These are phyloP conservation scores for Chrysaora quinquecirrha DNA, from an alignment of 30 jellyfish, hydroid and myxozoan genomes.

Conservation along the genomic window DNA sequence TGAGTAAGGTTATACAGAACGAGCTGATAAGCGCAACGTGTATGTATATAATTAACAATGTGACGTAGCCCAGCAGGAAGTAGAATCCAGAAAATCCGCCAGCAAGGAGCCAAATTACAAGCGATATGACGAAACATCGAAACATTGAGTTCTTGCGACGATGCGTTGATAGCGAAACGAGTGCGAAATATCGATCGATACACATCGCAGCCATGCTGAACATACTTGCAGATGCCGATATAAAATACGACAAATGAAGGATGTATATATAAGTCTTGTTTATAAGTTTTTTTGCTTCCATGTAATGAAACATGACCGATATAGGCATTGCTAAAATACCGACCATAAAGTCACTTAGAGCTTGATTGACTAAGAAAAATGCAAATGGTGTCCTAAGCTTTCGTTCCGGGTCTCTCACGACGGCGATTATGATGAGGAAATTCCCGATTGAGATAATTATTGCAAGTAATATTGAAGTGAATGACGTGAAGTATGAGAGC, in stretches of 20 bases:
- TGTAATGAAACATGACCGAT: conserved; percentile 68
- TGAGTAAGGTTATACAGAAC: conserved; percentile 61
- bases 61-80: conserved; percentile 69
- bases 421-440: conserved; percentile 59
- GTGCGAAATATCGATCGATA: conserved; percentile 79
- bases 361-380: conserved; percentile 78
- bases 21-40: conserved; percentile 75
- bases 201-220: conserved; percentile 86
- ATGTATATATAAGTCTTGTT: conserved; percentile 24
- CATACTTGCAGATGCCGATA: conserved; percentile 89
- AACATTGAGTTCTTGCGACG: conserved; percentile 52
- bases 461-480: conserved; percentile 48
- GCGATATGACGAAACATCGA: conserved; percentile 48
- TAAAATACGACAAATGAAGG: conserved; percentile 77
- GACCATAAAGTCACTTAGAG: conserved; percentile 80
- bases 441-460: conserved; percentile 70
- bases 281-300: conserved; percentile 71
- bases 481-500: conserved; percentile 80
- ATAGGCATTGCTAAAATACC: conserved; percentile 89
- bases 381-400: conserved; percentile 91
- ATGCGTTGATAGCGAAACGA: conserved; percentile 53
- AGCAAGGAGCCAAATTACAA: conserved; percentile 75
- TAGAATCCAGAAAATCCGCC: conserved; percentile 69
- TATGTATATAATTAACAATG: conserved; percentile 62
- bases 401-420: conserved; percentile 80